Conservation (phyloP, 2,888 invertebrate species). For the Nomada goodeniana region DNA sequence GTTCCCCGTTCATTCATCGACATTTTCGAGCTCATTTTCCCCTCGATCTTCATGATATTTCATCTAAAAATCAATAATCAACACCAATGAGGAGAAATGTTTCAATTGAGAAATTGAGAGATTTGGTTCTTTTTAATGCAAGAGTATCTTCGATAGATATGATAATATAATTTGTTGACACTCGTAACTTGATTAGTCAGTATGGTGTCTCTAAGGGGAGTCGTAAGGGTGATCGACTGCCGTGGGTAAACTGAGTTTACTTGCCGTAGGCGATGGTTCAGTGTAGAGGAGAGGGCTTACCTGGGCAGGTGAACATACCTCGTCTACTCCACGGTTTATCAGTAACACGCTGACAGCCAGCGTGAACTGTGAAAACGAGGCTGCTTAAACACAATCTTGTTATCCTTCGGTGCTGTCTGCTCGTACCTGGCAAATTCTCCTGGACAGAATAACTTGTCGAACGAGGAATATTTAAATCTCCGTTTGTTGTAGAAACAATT, state of each 20-base stretch:
- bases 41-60: neutral
- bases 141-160: too few species aligned
- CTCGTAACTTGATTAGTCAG: neutral
- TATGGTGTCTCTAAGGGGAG: conserved; percentile 9
- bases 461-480: neutral
- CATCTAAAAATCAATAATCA: neutral
- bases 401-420: neutral
- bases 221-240: conserved; percentile 32
- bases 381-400: conserved; percentile 8
- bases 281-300: conserved; percentile 55
- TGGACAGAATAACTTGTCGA: too few species aligned
- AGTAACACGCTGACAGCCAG: conserved; percentile 47
- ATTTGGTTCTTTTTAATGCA: too few species aligned
- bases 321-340: conserved; percentile 53
- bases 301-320: conserved; percentile 50
- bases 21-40: neutral
- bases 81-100: neutral
- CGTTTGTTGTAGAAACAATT: neutral
- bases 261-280: conserved; percentile 48
- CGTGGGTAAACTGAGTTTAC: conserved; percentile 42
- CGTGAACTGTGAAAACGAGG: neutral
- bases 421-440: neutral
- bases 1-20: neutral
- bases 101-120: too few species aligned
- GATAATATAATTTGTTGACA: too few species aligned